Evolutionary conservation across 1,140 invertebrate species (phyloP).

Genomic region (Ostrea edulis): DNA sequence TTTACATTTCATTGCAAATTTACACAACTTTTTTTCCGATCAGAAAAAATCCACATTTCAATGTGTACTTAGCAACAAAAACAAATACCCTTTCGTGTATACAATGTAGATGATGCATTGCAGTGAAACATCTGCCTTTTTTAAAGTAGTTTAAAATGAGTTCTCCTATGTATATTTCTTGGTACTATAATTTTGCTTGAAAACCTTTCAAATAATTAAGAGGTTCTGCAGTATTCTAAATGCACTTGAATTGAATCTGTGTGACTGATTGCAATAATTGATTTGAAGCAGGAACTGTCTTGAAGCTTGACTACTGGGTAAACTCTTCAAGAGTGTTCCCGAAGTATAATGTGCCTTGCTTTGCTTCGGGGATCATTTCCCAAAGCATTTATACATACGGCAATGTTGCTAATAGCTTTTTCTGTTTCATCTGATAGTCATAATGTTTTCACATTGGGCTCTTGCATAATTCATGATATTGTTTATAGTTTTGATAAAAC

Average conservation of each 20-base stretch:
- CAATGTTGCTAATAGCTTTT: conserved; percentile 31
- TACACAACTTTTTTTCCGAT: not conserved
- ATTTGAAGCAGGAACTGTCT: not conserved
- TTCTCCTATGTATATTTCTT: not conserved
- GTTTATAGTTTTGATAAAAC: conserved; percentile 31
- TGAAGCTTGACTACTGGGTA: not conserved
- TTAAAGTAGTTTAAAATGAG: not conserved
- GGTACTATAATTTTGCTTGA: not conserved
- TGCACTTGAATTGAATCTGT: conserved; percentile 4
- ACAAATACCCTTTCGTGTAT: not conserved
- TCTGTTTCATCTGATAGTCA: conserved; percentile 29
- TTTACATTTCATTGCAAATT: not conserved
- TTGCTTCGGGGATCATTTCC: not conserved
- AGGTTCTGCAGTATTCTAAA: not conserved
- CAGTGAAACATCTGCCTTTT: not conserved
- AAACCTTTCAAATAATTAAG: not conserved
- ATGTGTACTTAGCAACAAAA: not conserved
- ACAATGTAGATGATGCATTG: not conserved
- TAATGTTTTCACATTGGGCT: conserved; percentile 21
- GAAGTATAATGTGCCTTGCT: not conserved
- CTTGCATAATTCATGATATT: conserved; percentile 33
- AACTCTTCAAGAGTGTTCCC: conserved; percentile 5
- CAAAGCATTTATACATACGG: conserved; percentile 20
- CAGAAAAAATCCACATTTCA: not conserved
- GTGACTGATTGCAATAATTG: not conserved